Conservation (phyloP, 2,113 vertebrate genomes). For the Otus sunia region DNA sequence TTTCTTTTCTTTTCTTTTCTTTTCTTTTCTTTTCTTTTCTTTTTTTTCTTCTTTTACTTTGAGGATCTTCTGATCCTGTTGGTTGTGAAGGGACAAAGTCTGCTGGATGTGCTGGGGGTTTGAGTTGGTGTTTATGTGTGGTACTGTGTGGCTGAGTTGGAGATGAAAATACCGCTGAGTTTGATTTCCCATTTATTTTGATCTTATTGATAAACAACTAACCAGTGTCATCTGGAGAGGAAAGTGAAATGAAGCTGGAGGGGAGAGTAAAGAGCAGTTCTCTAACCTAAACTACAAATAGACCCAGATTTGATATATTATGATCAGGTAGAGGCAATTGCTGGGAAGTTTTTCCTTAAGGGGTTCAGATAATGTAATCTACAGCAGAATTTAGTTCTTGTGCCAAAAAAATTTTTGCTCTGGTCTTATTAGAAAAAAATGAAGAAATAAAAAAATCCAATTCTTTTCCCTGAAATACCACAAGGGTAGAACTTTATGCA, state of each 20-base stretch:
- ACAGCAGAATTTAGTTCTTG: not conserved
- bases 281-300: not conserved
- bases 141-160: not conserved
- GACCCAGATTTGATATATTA: not conserved
- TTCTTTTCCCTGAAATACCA: not conserved
- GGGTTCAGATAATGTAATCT: slow-evolving; percentile 13
- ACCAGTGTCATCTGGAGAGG: not conserved
- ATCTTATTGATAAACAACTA: not conserved
- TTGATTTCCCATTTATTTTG: not conserved
- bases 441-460: not conserved
- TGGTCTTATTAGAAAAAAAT: not conserved
- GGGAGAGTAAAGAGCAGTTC: not conserved
- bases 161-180: not conserved
- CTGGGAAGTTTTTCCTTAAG: not conserved
- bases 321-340: not conserved
- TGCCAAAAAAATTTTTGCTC: not conserved
- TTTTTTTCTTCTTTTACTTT: not conserved
- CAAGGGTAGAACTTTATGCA: not conserved
- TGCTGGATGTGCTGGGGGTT: no score
- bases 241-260: not conserved
- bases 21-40: no score
- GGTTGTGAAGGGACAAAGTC: not conserved
- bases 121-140: not conserved
- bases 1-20: no score
- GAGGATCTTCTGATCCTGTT: accelerated